phyloP scores from a whole-genome alignment of 2,113 vertebrate species.

The Limnothrissa miodon region DNA sequence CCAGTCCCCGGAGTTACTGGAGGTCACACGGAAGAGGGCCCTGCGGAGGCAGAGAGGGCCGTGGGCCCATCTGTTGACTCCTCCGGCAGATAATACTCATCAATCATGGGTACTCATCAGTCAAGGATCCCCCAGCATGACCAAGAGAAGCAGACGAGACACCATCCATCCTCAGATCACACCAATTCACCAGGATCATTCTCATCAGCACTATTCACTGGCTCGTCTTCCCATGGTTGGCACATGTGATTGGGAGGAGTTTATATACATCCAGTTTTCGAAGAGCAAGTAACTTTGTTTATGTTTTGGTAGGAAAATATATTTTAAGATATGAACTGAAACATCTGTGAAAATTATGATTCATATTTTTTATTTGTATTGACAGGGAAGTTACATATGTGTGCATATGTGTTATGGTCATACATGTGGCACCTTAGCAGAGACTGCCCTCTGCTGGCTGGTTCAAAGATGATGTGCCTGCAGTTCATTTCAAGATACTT shows the following conservation, averaged over 20 bases:
- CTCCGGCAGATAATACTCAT: neutral
- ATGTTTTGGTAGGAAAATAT: neutral
- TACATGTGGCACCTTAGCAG: neutral
- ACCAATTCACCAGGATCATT: neutral
- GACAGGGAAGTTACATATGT: neutral
- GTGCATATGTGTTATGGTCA: neutral
- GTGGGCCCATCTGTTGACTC: neutral
- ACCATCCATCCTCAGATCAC: neutral
- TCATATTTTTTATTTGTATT: neutral
- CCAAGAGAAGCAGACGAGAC: neutral
- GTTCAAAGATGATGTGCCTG: neutral
- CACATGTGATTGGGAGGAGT: neutral
- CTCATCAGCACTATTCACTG: neutral
- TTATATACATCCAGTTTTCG: neutral
- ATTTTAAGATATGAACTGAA: neutral
- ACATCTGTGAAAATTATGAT: neutral
- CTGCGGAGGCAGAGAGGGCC: neutral
- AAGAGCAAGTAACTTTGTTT: neutral
- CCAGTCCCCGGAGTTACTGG: neutral
- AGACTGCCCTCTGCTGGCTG: constrained; percentile 25
- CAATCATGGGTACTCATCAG: too few species aligned
- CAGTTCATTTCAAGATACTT: neutral
- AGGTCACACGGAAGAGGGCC: neutral
- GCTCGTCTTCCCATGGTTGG: neutral
- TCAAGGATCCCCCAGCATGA: neutral